Evolutionary conservation across 1,140 invertebrate genomes (phyloP).

Genomic region (Oscheius sp.): DNA sequence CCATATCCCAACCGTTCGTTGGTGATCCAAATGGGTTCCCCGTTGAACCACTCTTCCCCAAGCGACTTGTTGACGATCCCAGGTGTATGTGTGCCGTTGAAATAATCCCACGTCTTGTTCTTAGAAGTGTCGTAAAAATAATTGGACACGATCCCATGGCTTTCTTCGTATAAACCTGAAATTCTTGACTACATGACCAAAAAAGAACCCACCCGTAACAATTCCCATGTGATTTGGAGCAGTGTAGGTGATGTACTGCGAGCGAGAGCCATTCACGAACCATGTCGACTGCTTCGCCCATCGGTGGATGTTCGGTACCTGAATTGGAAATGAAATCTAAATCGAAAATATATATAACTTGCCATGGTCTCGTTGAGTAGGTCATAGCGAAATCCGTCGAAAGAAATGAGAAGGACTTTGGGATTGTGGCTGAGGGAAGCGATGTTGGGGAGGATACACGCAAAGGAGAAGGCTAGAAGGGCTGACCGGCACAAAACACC

Average conservation of each 20-base stretch:
- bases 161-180: constrained; percentile 27
- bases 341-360: not conserved
- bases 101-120: constrained; percentile 27
- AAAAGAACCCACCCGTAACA: constrained; percentile 16
- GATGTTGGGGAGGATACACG: too few species aligned
- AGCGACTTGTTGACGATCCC: constrained; percentile 22
- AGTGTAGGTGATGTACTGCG: constrained; percentile 35
- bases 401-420: constrained; percentile 31
- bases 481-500: too few species aligned
- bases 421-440: not conserved
- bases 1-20: constrained; percentile 16
- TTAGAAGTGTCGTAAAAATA: constrained; percentile 27
- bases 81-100: constrained; percentile 23
- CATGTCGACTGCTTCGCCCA: constrained; percentile 22
- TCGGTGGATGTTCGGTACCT: constrained; percentile 28
- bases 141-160: constrained; percentile 35
- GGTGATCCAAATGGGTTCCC: constrained; percentile 32
- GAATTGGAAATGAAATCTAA: not conserved
- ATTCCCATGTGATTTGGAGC: constrained; percentile 37
- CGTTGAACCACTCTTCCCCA: constrained; percentile 16
- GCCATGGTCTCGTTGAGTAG: constrained; percentile 19
- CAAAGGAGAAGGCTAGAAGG: too few species aligned
- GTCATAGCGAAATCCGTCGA: constrained; percentile 35
- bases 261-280: constrained; percentile 24
- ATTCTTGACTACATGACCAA: not conserved